These are phyloP conservation scores for Caenorhabditis plicata DNA, from an alignment of 2,888 invertebrate species.

Conservation along the genomic window DNA sequence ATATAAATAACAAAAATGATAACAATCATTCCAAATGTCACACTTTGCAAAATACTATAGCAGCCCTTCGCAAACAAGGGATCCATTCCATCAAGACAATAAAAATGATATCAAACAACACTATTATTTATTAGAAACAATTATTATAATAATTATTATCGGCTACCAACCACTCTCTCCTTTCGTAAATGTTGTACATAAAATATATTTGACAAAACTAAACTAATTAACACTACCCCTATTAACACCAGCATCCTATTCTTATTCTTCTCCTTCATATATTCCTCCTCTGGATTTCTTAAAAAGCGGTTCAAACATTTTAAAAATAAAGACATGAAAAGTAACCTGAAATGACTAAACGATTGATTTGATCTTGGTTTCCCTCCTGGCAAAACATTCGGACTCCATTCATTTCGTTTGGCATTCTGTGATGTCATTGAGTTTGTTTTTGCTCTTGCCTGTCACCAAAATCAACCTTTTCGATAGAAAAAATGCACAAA, in stretches of 20 bases:
- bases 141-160: background rate
- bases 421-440: slow-evolving; percentile 22
- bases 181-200: no score
- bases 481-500: background rate
- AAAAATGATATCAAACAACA: no score
- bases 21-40: no score
- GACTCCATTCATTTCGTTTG: slow-evolving; percentile 29
- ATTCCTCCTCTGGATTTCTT: slow-evolving; percentile 37
- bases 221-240: slow-evolving; percentile 1
- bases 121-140: slow-evolving; percentile 1
- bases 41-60: no score
- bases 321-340: slow-evolving; percentile 16
- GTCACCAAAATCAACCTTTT: background rate
- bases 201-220: slow-evolving; percentile 18
- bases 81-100: no score
- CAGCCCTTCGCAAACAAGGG: no score
- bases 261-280: slow-evolving; percentile 18
- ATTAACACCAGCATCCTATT: slow-evolving; percentile 19
- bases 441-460: slow-evolving; percentile 12
- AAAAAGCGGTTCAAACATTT: slow-evolving; percentile 1
- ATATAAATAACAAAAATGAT: no score
- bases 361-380: slow-evolving; percentile 5
- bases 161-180: background rate
- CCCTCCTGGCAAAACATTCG: slow-evolving; percentile 20
- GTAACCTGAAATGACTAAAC: slow-evolving; percentile 8